Percentiles rank a stretch among this genome's conserved stretches.
phyloP scores from a whole-genome alignment of 2,888 invertebrate species.

The Arenicola marina region DNA sequence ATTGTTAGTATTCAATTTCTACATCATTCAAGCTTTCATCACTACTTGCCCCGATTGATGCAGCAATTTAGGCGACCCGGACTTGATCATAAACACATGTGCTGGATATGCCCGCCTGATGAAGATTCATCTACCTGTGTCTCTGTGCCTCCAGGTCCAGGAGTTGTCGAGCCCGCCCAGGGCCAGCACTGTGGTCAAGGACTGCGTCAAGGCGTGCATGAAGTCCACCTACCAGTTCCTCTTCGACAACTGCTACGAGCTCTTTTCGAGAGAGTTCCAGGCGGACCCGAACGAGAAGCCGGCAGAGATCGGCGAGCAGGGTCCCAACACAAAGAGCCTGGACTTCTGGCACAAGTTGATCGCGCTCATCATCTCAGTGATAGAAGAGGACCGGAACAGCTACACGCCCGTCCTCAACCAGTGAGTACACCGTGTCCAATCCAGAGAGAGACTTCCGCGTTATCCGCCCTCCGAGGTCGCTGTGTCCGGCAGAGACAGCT shows the following conservation, averaged over 20 bases:
- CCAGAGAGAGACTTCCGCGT: no score
- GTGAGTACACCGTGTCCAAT: no score
- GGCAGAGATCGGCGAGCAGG: conserved; percentile 47
- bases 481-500: no score
- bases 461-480: no score
- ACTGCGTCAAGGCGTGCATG: conserved; percentile 98
- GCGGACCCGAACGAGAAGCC: conserved; percentile 70
- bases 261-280: conserved; percentile 73
- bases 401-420: conserved; percentile 98
- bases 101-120: no score
- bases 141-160: conserved; percentile 75
- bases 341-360: conserved; percentile 99
- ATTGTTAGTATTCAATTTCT: no score
- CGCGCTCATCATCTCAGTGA: conserved; percentile 94
- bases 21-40: no score
- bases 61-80: no score
- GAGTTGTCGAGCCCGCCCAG: conserved; percentile 97
- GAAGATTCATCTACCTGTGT: no score
- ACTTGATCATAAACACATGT: no score
- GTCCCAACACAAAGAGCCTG: conserved; percentile 83
- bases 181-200: conserved; percentile 98
- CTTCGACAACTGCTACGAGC: conserved; percentile 97
- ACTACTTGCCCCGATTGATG: no score
- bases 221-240: conserved; percentile 98
- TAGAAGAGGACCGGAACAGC: conserved; percentile 97